Evolutionary conservation across 2,888 invertebrate genomes (phyloP).

Genomic region (Agriopis leucophaearia): DNA sequence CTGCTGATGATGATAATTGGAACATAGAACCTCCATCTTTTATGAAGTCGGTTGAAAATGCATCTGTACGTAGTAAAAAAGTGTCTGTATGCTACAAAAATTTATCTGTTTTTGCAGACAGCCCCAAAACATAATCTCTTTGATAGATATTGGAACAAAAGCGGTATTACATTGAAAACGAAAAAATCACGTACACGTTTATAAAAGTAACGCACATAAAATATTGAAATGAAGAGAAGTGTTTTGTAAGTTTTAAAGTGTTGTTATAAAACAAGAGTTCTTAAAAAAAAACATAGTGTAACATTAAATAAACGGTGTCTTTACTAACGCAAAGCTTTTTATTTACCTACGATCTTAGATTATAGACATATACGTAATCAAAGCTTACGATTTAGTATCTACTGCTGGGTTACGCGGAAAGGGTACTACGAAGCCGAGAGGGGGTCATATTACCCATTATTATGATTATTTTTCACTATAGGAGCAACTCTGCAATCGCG

Average conservation of each 20-base stretch:
- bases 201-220: not conserved
- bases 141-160: not conserved
- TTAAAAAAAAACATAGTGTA: not conserved
- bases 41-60: no score
- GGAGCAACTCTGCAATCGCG: no score
- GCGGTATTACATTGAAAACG: conserved; percentile 6
- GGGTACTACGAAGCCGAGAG: no score
- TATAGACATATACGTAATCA: no score
- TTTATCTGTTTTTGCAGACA: conserved; percentile 2
- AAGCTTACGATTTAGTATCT: no score
- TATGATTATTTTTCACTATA: no score
- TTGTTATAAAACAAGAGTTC: not conserved
- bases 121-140: not conserved
- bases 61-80: no score
- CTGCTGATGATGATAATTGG: no score
- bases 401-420: no score
- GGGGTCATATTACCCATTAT: no score
- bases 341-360: no score
- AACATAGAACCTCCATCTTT: no score
- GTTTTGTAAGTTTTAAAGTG: conserved; percentile 1
- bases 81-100: not conserved
- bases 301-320: not conserved
- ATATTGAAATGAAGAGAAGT: not conserved
- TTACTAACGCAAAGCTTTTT: not conserved
- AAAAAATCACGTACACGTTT: conserved; percentile 3